These are phyloP conservation scores for Danaus plexippus DNA, from an alignment of 1,140 invertebrate genomes.

Conservation along the genomic window DNA sequence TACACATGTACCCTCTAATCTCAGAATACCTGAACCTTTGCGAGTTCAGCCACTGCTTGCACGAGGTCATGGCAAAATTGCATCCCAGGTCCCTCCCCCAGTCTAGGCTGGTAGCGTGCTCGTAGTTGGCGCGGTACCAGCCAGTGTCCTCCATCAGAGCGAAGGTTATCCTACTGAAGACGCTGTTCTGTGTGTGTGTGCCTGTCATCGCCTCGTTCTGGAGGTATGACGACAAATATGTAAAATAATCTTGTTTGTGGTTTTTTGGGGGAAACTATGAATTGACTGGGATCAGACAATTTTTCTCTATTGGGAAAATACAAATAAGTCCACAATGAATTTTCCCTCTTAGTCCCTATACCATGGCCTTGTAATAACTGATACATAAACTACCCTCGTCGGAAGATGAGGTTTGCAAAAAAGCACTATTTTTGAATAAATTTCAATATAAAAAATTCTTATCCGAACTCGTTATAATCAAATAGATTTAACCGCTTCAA, in stretches of 20 bases:
- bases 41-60: constrained; percentile 95
- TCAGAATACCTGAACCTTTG: constrained; percentile 50
- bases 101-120: constrained; percentile 86
- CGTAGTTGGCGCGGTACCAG: constrained; percentile 93
- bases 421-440: too few species aligned
- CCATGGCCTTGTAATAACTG: too few species aligned
- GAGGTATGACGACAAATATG: constrained; percentile 26
- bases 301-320: too few species aligned
- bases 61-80: constrained; percentile 93
- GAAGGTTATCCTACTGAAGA: constrained; percentile 96
- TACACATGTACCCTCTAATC: neutral
- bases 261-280: too few species aligned
- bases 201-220: constrained; percentile 99
- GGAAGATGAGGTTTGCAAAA: too few species aligned
- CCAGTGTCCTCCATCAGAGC: constrained; percentile 99
- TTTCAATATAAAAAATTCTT: too few species aligned
- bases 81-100: constrained; percentile 96
- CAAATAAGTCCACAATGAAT: too few species aligned
- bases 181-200: constrained; percentile 98
- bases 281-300: too few species aligned
- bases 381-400: too few species aligned
- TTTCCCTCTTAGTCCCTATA: too few species aligned
- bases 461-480: too few species aligned
- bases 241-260: neutral
- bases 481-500: too few species aligned